phyloP scores from a whole-genome alignment of 1,140 invertebrate species.

The Drosophila subpulchrella region DNA sequence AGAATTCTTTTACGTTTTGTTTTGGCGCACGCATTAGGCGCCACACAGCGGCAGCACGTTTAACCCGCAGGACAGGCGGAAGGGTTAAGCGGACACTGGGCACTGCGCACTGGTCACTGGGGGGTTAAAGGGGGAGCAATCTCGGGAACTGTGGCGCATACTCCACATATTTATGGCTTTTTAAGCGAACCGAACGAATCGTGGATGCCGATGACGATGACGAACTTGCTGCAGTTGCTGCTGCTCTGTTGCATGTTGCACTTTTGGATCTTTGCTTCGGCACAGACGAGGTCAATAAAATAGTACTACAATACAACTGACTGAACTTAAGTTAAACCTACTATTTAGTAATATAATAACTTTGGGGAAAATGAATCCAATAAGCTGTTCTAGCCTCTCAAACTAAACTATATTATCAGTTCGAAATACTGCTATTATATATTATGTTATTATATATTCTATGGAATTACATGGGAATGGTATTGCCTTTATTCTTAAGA shows the following conservation, averaged over 20 bases:
- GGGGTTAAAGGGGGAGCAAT: background rate
- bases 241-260: constrained; percentile 10
- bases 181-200: constrained; percentile 71
- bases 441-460: too few relatives aligned
- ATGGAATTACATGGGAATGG: too few relatives aligned
- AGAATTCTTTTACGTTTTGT: constrained; percentile 79
- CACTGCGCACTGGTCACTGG: background rate
- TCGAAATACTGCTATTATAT: too few relatives aligned
- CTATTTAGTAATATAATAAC: too few relatives aligned
- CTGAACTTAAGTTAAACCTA: too few relatives aligned
- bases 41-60: constrained; percentile 75
- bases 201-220: constrained; percentile 63
- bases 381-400: too few relatives aligned
- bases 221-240: constrained; percentile 25
- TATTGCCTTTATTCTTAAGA: too few relatives aligned
- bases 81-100: constrained; percentile 11
- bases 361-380: too few relatives aligned
- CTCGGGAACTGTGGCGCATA: constrained; percentile 60
- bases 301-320: background rate
- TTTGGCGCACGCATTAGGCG: constrained; percentile 80
- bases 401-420: too few relatives aligned
- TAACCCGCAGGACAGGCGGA: constrained; percentile 68
- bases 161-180: constrained; percentile 82
- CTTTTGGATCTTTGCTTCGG: background rate
- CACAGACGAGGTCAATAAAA: constrained; percentile 9